A percentile compares a stretch with the other conserved stretches of the same genome.
phyloP scores from a whole-genome alignment of 2,797 vertebrate genomes.

The Halcyon badia region DNA sequence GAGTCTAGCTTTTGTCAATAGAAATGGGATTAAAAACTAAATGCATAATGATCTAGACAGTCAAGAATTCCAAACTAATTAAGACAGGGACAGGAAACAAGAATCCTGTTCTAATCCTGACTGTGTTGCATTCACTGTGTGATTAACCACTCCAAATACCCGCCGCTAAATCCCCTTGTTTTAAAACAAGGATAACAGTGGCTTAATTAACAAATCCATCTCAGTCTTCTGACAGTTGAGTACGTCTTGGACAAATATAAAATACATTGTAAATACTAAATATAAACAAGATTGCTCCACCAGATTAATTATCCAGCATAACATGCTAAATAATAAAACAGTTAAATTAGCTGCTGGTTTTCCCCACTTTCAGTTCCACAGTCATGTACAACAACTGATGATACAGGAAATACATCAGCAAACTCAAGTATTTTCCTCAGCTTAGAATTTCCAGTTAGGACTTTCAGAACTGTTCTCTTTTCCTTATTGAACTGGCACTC shows the following conservation, averaged over 20 bases:
- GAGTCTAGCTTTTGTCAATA: neutral
- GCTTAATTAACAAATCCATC: neutral
- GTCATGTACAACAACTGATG: neutral
- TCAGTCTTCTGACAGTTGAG: neutral
- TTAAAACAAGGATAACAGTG: neutral
- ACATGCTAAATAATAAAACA: neutral
- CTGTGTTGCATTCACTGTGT: neutral
- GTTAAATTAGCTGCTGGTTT: neutral
- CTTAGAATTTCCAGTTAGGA: neutral
- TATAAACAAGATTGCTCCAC: neutral
- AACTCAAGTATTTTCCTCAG: neutral
- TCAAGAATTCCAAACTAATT: conserved; percentile 1
- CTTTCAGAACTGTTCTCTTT: neutral
- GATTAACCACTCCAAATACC: conserved; percentile 17
- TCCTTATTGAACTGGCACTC: neutral
- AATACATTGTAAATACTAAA: neutral
- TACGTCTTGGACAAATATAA: neutral
- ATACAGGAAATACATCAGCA: neutral
- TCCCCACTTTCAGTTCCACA: neutral
- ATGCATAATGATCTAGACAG: neutral
- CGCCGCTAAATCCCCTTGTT: neutral
- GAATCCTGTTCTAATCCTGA: conserved; percentile 49
- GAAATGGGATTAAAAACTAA: conserved; percentile 1
- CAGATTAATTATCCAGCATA: neutral
- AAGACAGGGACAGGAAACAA: neutral